Conservation (phyloP, 2,888 invertebrate species). For the Neoitamus cyanurus region DNA sequence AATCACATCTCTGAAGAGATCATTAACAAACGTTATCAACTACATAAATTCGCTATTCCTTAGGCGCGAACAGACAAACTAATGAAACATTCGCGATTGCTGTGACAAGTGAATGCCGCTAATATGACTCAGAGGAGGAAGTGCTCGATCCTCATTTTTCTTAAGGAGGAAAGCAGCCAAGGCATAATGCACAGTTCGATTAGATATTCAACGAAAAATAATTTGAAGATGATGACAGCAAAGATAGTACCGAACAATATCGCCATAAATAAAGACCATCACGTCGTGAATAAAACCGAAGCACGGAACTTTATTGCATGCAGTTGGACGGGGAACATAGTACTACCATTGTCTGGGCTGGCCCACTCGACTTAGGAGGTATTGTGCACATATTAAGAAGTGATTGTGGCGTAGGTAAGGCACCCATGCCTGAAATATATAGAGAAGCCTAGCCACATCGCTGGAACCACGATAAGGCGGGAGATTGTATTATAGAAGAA, state of each 20-base stretch:
- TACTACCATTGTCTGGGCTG: conserved; percentile 27
- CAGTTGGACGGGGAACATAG: background rate
- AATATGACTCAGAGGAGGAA: background rate
- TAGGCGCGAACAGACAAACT: background rate
- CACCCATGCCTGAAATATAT: background rate
- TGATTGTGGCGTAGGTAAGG: conserved; percentile 32
- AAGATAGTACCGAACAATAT: conserved; percentile 60
- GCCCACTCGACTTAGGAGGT: conserved; percentile 40
- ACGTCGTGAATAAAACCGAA: conserved; percentile 51
- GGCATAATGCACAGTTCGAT: conserved; percentile 57
- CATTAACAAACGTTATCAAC: background rate
- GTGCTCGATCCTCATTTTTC: background rate
- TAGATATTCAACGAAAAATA: conserved; percentile 68
- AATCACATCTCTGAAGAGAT: background rate
- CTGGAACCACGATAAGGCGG: conserved; percentile 12
- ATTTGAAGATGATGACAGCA: conserved; percentile 68
- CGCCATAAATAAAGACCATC: conserved; percentile 51
- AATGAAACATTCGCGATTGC: background rate
- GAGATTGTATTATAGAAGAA: conserved; percentile 7
- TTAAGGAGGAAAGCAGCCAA: background rate
- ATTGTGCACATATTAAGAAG: conserved; percentile 40
- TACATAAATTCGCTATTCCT: background rate
- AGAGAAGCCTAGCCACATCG: background rate
- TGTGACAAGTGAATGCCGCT: conserved; percentile 25
- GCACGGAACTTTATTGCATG: conserved; percentile 47